These are phyloP conservation scores for Geophilus truncorum DNA, from an alignment of 2,888 invertebrate species.

Conservation along the genomic window DNA sequence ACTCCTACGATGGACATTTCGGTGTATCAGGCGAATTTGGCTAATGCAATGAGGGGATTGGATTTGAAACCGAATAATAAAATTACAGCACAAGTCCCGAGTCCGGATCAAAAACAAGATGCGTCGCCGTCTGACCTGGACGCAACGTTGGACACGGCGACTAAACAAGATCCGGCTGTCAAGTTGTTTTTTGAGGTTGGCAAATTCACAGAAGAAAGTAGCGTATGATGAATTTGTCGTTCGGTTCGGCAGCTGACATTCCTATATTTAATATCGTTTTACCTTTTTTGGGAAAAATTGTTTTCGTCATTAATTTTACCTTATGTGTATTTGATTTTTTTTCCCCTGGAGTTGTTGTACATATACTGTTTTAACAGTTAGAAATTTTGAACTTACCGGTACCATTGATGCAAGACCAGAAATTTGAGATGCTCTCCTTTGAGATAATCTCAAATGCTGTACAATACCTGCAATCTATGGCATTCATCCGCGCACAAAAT, in stretches of 20 bases:
- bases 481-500: too few species aligned
- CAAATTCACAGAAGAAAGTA: slow-evolving; percentile 30
- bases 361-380: too few species aligned
- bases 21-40: slow-evolving; percentile 30
- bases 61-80: background rate
- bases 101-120: background rate
- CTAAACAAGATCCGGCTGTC: background rate
- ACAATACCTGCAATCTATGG: too few species aligned
- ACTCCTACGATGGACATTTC: background rate
- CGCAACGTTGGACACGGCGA: background rate
- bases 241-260: background rate
- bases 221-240: background rate
- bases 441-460: too few species aligned
- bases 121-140: background rate
- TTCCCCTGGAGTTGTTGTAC: too few species aligned
- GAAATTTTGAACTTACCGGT: too few species aligned
- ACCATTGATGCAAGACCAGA: too few species aligned
- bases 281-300: background rate
- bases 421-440: too few species aligned
- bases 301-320: too few species aligned
- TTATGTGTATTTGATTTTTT: too few species aligned
- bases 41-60: background rate
- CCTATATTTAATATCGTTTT: background rate
- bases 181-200: slow-evolving; percentile 29
- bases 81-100: background rate